These are phyloP conservation scores for Homarus gammarus DNA, from an alignment of 2,888 invertebrate species.

Conservation along the genomic window DNA sequence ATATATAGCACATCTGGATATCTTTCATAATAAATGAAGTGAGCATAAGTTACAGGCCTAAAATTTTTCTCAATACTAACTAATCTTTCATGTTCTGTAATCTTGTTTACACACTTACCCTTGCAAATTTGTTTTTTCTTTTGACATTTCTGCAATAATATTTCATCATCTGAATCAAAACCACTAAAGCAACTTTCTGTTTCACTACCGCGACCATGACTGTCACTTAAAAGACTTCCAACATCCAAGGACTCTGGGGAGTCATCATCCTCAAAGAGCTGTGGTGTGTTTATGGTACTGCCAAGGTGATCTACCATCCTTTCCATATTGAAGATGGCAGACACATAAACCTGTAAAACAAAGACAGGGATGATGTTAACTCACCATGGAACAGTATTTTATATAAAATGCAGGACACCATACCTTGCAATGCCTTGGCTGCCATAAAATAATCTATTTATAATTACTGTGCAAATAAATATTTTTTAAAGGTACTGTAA, in stretches of 20 bases:
- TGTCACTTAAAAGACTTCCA: not conserved
- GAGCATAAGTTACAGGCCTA: no score
- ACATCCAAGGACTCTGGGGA: not conserved
- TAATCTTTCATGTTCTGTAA: not conserved
- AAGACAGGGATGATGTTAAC: not conserved
- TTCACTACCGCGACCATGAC: not conserved
- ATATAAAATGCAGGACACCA: no score
- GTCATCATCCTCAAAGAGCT: not conserved
- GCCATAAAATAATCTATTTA: no score
- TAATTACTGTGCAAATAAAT: no score
- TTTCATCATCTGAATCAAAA: constrained; percentile 15
- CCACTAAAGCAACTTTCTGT: constrained; percentile 16
- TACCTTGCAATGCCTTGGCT: no score
- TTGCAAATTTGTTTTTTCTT: no score
- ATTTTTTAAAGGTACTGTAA: no score
- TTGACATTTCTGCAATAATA: not conserved
- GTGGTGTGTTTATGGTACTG: not conserved
- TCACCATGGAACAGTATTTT: no score
- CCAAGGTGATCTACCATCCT: not conserved
- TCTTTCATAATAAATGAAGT: no score
- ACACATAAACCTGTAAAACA: not conserved
- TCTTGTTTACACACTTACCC: no score
- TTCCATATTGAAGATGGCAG: not conserved
- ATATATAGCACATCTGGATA: no score
- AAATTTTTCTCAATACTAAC: no score